These are phyloP conservation scores for Alentia gelatinosa DNA, from an alignment of 2,888 invertebrate species.

Conservation along the genomic window DNA sequence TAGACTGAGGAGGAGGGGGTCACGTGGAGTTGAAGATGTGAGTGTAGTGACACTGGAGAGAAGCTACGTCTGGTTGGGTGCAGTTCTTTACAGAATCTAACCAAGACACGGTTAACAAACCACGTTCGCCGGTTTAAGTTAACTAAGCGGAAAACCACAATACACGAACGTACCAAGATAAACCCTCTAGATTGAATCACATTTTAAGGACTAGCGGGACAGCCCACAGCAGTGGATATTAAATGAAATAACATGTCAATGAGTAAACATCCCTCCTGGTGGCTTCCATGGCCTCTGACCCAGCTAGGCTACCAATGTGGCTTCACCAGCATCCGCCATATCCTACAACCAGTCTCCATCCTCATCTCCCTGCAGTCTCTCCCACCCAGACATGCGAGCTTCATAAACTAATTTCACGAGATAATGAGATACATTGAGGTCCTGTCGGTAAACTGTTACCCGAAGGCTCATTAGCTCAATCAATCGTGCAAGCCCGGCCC, in stretches of 20 bases:
- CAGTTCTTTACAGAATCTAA: no score
- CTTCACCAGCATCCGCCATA: not conserved
- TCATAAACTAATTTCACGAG: conserved; percentile 21
- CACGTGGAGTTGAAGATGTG: not conserved
- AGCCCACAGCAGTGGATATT: no score
- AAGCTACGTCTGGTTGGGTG: not conserved
- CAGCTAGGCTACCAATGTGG: not conserved
- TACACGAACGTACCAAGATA: no score
- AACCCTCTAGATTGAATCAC: no score
- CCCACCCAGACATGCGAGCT: not conserved
- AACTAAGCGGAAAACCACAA: no score
- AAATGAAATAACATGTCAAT: no score
- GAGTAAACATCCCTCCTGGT: no score
- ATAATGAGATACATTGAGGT: conserved; percentile 20
- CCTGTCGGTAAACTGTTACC: not conserved
- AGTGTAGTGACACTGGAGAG: not conserved
- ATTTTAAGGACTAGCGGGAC: no score
- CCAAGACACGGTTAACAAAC: no score
- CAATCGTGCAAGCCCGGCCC: not conserved
- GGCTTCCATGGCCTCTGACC: not conserved
- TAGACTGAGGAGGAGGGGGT: not conserved
- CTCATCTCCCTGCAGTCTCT: not conserved
- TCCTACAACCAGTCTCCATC: not conserved
- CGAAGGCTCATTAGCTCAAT: not conserved
- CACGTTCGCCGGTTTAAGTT: no score